Conservation (phyloP, 2,888 invertebrate species). For the Dyspetes luteomarginatus region DNA sequence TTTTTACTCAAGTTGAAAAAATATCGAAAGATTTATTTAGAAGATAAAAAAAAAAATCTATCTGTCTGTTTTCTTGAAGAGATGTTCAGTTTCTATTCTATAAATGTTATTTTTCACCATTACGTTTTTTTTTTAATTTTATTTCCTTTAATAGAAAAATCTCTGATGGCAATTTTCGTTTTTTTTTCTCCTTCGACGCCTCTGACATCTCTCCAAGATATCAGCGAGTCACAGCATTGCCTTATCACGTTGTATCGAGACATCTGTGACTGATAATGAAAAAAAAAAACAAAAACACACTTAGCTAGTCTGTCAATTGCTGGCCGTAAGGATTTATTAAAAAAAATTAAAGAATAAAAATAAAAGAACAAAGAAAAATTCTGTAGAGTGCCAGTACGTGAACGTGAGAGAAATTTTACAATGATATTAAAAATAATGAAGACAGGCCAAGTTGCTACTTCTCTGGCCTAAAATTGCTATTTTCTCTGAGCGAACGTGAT, state of each 20-base stretch:
- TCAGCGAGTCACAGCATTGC: conserved; percentile 79
- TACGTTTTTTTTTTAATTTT: conserved; percentile 11
- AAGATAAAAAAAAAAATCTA: conserved; percentile 19
- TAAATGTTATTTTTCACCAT: conserved; percentile 15
- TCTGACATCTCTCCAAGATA: conserved; percentile 61
- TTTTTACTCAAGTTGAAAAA: conserved; percentile 11
- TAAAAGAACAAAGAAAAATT: conserved; percentile 12
- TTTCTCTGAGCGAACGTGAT: conserved; percentile 30
- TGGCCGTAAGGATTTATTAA: conserved; percentile 67
- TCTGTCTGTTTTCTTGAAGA: conserved; percentile 56
- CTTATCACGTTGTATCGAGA: conserved; percentile 78
- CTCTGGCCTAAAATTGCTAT: conserved; percentile 56
- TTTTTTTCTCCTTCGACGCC: conserved; percentile 19
- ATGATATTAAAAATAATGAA: conserved; percentile 17
- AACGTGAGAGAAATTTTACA: conserved; percentile 21
- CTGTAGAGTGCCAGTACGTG: too few relatives aligned
- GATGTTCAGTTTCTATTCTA: conserved; percentile 35
- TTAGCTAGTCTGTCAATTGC: conserved; percentile 80
- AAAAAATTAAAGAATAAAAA: conserved; percentile 15
- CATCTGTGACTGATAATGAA: conserved; percentile 78
- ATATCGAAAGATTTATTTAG: conserved; percentile 45
- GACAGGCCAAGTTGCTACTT: conserved; percentile 34
- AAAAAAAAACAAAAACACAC: conserved; percentile 68
- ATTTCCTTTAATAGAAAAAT: too few relatives aligned
- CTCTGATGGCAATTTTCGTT: neutral